Evolutionary conservation across 2,888 invertebrate genomes (phyloP).

Genomic region (Andricus curvator): DNA sequence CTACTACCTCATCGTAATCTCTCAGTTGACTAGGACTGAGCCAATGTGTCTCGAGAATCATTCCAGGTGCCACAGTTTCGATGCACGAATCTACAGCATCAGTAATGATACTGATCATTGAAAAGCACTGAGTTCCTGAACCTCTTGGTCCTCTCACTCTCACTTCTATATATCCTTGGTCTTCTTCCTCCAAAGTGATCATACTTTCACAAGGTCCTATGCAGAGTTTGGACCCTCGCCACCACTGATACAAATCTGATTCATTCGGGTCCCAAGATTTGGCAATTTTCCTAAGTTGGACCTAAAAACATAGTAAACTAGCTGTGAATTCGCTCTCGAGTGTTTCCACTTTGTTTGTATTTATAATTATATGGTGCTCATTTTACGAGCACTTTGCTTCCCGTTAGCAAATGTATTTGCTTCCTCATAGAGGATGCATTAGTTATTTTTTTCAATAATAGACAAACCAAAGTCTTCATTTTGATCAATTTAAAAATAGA

Average conservation of each 20-base stretch:
- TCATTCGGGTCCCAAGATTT: conserved; percentile 80
- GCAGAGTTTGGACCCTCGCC: conserved; percentile 85
- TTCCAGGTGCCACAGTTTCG: conserved; percentile 84
- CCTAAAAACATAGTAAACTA: conserved; percentile 76
- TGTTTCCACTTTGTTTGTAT: no score
- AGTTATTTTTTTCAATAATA: no score
- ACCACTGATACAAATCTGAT: conserved; percentile 87
- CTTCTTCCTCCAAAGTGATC: conserved; percentile 82
- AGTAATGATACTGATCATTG: conserved; percentile 85
- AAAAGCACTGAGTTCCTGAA: conserved; percentile 82
- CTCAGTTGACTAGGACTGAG: conserved; percentile 82
- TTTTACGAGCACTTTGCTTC: no score
- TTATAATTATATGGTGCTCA: no score
- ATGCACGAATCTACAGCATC: conserved; percentile 82
- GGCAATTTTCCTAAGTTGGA: conserved; percentile 81
- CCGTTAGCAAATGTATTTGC: no score
- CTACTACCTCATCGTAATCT: conserved; percentile 72
- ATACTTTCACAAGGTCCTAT: conserved; percentile 85
- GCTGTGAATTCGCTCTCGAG: no score
- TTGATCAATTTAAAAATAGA: no score
- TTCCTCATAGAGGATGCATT: no score
- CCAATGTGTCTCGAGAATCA: conserved; percentile 83
- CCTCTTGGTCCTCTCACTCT: conserved; percentile 84
- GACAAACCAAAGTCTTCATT: no score
- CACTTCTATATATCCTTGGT: conserved; percentile 82